Conservation (phyloP, 2,888 invertebrate species). For the Hyposoter dolosus region DNA sequence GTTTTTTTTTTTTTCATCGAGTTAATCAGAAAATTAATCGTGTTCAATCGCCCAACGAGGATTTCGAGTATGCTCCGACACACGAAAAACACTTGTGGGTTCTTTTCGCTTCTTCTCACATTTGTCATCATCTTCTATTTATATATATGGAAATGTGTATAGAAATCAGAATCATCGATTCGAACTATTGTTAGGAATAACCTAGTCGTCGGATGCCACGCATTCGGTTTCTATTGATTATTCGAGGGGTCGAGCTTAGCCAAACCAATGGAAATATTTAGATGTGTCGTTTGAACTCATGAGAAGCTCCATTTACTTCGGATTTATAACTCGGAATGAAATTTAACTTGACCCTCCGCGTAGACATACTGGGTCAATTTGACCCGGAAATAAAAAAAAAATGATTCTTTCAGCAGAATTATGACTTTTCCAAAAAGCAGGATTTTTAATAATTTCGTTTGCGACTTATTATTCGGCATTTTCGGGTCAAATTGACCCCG, state of each 20-base stretch:
- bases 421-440: too few species aligned
- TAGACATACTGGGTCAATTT: neutral
- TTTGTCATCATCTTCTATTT: neutral
- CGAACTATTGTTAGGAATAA: constrained; percentile 28
- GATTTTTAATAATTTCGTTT: too few species aligned
- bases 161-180: constrained; percentile 32
- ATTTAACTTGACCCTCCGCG: neutral
- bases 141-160: constrained; percentile 12
- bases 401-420: too few species aligned
- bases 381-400: neutral
- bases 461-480: too few species aligned
- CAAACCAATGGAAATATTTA: neutral
- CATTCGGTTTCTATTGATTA: constrained; percentile 30
- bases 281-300: too few species aligned
- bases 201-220: constrained; percentile 7
- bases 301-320: too few species aligned
- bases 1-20: constrained; percentile 18
- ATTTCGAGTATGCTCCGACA: neutral
- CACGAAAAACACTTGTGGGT: neutral
- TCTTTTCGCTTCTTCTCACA: neutral
- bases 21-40: constrained; percentile 40
- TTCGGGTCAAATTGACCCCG: too few species aligned
- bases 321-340: too few species aligned
- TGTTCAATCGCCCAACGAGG: neutral
- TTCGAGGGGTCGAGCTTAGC: neutral